Conservation (phyloP, 2,888 invertebrate species). For the Tromatobia lineatoria region DNA sequence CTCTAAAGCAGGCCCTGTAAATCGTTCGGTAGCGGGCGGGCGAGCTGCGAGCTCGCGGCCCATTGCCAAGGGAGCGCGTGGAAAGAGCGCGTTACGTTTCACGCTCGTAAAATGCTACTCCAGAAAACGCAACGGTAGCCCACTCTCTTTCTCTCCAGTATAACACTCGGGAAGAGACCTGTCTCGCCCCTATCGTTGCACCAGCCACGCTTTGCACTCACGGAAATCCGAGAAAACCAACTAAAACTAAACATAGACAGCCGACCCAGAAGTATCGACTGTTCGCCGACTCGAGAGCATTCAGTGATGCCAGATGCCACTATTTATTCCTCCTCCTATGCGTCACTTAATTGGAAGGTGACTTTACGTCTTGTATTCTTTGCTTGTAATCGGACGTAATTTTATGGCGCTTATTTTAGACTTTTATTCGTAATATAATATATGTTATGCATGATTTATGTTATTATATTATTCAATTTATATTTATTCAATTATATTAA, state of each 20-base stretch:
- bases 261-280: slow-evolving; percentile 9
- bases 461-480: too few relatives aligned
- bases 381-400: background rate
- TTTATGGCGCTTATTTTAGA: too few relatives aligned
- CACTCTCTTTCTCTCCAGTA: background rate
- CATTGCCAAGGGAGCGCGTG: slow-evolving; percentile 30
- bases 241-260: slow-evolving; percentile 79
- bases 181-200: slow-evolving; percentile 45
- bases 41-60: slow-evolving; percentile 13
- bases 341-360: background rate
- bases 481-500: too few relatives aligned
- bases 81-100: slow-evolving; percentile 40
- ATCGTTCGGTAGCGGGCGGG: slow-evolving; percentile 47
- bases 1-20: slow-evolving; percentile 55
- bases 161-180: slow-evolving; percentile 51
- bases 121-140: slow-evolving; percentile 21
- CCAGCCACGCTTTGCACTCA: slow-evolving; percentile 61
- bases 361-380: background rate
- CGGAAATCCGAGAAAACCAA: slow-evolving; percentile 78
- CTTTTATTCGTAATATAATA: too few relatives aligned
- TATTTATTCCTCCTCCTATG: background rate
- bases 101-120: slow-evolving; percentile 68
- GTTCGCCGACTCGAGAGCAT: slow-evolving; percentile 25
- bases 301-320: slow-evolving; percentile 27
- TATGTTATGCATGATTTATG: too few relatives aligned